Evolutionary conservation across 1,140 invertebrate species (phyloP).

Genomic region (Musca vetustissima): DNA sequence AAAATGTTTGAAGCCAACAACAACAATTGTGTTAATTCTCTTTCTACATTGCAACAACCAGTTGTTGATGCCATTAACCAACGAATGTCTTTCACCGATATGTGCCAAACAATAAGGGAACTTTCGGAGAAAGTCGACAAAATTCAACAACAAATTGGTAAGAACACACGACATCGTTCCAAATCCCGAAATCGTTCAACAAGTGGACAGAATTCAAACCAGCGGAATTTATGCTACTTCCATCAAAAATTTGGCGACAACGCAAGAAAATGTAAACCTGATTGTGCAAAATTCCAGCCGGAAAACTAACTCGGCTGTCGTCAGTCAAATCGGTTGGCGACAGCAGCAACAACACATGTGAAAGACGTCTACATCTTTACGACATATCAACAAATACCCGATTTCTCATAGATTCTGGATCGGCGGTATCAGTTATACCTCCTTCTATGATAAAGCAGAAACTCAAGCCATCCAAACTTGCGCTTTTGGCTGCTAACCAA

Average conservation of each 20-base stretch:
- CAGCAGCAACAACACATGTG: not conserved
- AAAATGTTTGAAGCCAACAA: not conserved
- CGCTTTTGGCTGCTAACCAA: constrained; percentile 10
- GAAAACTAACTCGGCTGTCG: constrained; percentile 5
- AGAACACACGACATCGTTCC: not conserved
- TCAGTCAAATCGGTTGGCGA: constrained; percentile 4
- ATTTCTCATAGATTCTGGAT: not conserved
- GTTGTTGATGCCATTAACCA: not conserved
- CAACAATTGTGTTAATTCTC: not conserved
- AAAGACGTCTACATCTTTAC: not conserved
- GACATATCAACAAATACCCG: not conserved
- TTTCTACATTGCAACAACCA: not conserved
- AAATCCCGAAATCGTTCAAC: not conserved
- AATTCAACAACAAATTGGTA: not conserved
- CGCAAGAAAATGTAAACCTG: not conserved
- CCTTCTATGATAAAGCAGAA: not conserved
- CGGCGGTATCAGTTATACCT: constrained; percentile 6
- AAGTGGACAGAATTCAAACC: not conserved
- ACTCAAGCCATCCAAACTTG: not conserved
- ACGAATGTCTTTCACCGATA: constrained; percentile 4
- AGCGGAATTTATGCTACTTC: not conserved
- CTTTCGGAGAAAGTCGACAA: not conserved
- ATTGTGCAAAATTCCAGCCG: not conserved
- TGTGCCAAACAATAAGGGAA: too few species aligned
- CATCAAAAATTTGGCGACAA: not conserved